Percentiles rank a stretch among this genome's conserved stretches.
Evolutionary conservation across 1,140 invertebrate genomes (phyloP).

Genomic region (Muscidifurax raptorellus): DNA sequence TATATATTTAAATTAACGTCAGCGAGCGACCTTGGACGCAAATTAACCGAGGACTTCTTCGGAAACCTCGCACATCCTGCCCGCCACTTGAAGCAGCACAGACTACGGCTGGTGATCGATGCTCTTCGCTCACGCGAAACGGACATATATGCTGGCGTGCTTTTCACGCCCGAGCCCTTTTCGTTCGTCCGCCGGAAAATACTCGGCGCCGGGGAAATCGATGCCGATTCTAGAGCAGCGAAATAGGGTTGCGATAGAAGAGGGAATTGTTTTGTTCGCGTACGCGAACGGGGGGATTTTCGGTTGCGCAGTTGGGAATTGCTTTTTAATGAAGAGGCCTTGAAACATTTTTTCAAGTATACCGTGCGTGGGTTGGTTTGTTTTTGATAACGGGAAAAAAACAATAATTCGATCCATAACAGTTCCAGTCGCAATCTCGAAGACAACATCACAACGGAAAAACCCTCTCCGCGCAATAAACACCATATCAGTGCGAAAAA

Average conservation of each 20-base stretch:
- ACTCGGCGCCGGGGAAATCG: not conserved
- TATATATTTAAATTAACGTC: not conserved
- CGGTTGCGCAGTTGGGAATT: too few relatives aligned
- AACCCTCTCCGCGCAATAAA: conserved; percentile 17
- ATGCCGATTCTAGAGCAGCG: not conserved
- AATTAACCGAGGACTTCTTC: not conserved
- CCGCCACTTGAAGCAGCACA: not conserved
- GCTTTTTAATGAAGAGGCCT: too few relatives aligned
- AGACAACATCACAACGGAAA: not conserved
- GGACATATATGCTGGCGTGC: not conserved
- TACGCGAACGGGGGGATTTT: too few relatives aligned
- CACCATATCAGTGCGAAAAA: not conserved
- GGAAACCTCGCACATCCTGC: not conserved
- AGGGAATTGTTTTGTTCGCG: too few relatives aligned
- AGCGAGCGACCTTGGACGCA: not conserved
- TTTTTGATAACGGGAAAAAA: too few relatives aligned
- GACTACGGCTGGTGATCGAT: not conserved
- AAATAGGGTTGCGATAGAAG: too few relatives aligned
- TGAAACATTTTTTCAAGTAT: too few relatives aligned
- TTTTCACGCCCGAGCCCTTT: not conserved
- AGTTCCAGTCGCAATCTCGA: too few relatives aligned
- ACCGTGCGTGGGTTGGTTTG: too few relatives aligned
- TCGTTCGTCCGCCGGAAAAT: not conserved
- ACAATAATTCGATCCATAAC: too few relatives aligned
- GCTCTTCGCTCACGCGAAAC: not conserved